These are phyloP conservation scores for Mesocentrotus franciscanus DNA, from an alignment of 53 echinoderm and acorn worm genomes.

Conservation along the genomic window DNA sequence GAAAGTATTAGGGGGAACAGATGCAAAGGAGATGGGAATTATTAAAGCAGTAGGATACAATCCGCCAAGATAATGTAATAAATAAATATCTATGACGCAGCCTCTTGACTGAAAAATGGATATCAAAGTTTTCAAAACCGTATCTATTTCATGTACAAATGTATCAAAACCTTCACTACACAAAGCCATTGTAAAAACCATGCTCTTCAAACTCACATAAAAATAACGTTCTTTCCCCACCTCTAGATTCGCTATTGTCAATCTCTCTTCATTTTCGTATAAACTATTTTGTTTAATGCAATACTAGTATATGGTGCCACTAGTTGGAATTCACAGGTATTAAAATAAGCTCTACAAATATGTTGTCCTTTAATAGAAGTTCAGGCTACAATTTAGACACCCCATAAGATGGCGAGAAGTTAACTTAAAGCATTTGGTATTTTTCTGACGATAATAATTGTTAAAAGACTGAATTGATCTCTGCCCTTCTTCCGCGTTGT, in stretches of 20 bases:
- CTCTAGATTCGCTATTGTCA: neutral
- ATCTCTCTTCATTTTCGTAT: neutral
- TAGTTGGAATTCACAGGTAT: neutral
- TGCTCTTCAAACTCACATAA: slow-evolving; percentile 37
- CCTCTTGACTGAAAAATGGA: neutral
- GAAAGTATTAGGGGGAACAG: neutral
- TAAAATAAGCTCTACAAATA: neutral
- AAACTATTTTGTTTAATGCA: neutral
- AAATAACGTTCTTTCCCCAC: neutral
- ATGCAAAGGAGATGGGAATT: neutral
- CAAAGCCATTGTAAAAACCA: slow-evolving; percentile 37
- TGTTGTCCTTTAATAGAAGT: neutral
- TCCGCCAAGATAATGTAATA: neutral
- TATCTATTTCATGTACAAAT: slow-evolving; percentile 42
- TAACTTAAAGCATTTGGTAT: neutral
- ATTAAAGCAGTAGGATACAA: neutral
- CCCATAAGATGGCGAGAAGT: neutral
- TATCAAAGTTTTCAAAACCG: neutral
- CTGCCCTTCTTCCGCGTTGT: neutral
- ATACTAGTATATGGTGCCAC: neutral
- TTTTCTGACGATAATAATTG: neutral
- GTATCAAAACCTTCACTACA: slow-evolving; percentile 51
- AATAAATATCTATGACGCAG: neutral
- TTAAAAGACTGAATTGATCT: neutral
- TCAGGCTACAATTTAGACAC: neutral